Percentiles rank a stretch among this genome's conserved stretches.
phyloP scores from a whole-genome alignment of 2,888 invertebrate species.

The Yponomeuta plumbellus region DNA sequence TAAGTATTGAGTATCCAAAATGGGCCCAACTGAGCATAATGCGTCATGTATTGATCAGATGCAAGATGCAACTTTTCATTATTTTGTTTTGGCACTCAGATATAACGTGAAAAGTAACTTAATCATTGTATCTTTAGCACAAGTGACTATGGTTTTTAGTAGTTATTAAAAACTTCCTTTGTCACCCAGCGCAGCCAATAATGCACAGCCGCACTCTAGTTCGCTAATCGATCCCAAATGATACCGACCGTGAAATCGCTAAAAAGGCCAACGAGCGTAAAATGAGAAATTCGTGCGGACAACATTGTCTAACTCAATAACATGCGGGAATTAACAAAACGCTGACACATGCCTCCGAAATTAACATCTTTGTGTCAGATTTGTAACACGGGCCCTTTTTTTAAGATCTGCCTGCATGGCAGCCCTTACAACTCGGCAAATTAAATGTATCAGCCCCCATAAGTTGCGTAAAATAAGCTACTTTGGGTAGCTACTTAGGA shows the following conservation, averaged over 20 bases:
- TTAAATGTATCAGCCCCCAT: background rate
- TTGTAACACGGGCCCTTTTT: conserved; percentile 2
- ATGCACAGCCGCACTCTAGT: background rate
- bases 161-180: conserved; percentile 12
- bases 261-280: conserved; percentile 3
- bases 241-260: conserved; percentile 11
- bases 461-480: conserved; percentile 12
- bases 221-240: background rate
- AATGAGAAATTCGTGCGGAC: conserved; percentile 13
- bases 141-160: too few relatives aligned
- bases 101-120: too few relatives aligned
- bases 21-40: too few relatives aligned
- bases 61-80: too few relatives aligned
- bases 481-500: background rate
- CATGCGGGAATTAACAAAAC: conserved; percentile 5
- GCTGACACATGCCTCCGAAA: conserved; percentile 12
- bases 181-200: background rate
- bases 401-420: background rate
- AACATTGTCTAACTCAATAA: conserved; percentile 11
- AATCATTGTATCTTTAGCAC: too few relatives aligned
- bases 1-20: too few relatives aligned
- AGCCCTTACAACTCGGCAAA: background rate
- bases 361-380: conserved; percentile 15
- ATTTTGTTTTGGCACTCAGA: too few relatives aligned
- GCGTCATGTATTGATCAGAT: too few relatives aligned